Evolutionary conservation across 2,113 vertebrate genomes (phyloP), one percentile per base, ranked within the genome.

Genomic region (Speoplatyrhinus poulsoni): DNA sequence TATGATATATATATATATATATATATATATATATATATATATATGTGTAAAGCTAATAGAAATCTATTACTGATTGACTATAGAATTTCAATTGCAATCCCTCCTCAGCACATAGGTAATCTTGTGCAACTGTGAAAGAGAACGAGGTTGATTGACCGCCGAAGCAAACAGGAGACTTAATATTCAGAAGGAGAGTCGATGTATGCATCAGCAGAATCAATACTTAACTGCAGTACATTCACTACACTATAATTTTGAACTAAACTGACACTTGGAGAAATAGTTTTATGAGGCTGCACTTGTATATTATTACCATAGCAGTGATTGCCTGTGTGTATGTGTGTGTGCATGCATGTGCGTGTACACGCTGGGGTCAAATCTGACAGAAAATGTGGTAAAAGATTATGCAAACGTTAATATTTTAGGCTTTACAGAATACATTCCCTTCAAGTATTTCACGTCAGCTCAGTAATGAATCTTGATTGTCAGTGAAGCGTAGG

Each of bases 391-490:
- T 32, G 76, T 82, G 76, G 84, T 73, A 65, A 77, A 72, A 79
- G 52, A 84, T 81, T 79, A 83, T 79, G 81, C 77, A 73, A 80
- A 83, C 72, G 70, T 80, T 79, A 77, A 82, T 80, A 77, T 85
- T 75, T 79, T 46, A 60, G 74, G 65, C 81, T 83, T 81, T 77
- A 58, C 61, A 68, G 76, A 75, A 71, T 68, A 69, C 60, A 74
- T 77, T 84, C 81, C 72, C 77, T 48, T 57, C 46, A 62, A 75
- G 67, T 79, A 61, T 68, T 75, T 70, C 66, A 61, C 66, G 56
- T 59, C 36, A 60, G 26, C 67, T 61, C 56, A 52, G 72, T 83
- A 77, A 87, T 83, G 70, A 78, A 73, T 74, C 78, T 76, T 59
- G 15, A 12, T 46, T 71, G 41, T 46, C 10, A 11, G 46, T 55